Base-by-base conservation (phyloP, 1,140 invertebrate genomes). In the Araneus ventricosus region DNA sequence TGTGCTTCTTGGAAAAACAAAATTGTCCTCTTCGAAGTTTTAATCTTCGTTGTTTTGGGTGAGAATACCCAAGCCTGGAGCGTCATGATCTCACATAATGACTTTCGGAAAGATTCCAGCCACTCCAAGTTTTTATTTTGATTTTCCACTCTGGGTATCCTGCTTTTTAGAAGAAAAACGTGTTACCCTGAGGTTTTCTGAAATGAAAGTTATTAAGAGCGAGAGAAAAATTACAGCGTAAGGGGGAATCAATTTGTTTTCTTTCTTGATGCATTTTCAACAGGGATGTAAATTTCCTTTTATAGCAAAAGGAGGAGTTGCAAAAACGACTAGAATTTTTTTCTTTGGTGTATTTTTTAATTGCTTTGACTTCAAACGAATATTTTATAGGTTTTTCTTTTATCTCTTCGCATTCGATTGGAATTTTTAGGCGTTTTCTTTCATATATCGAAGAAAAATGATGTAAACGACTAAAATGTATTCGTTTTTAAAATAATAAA, bases 1-100 rank as follows among this genome's bases (percentile, higher is more conserved):
- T 67, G 7, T 24, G 52, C 87, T 90, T 90, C 89, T 90, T 61
- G 52, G 89, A 90, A 90, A 82, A 41, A 27, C 24, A 57, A 88
- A 63, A 67, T 27, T 41, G 86, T 75, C 80, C 39, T 41, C 80
- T 82, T 41, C 39, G 80, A 52, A 82, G n/a, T 82, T 82, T 82
- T 52, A 41, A 82, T 41, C 80, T 82, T 82, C 80, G 30, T 75
- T 75, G 70, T 75, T 75, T 75, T 37, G 27, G 30, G 88, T 82
- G 75, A 90, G 88, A 90, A 90, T 80, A 59, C 22, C 20, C 20
- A 37, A 90, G 57, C 34, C 34, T 34, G 24, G 22, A 75, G 88
- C 39, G 88, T 75, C 14, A 89, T 75, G 45, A 89, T 70, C 67
- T 30, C 39, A 45, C 27, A 30, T 89, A 89, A 89, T 89, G 39